These are phyloP conservation scores for Shargacucullia verbasci DNA, from an alignment of 2,888 invertebrate genomes.

Conservation along the genomic window DNA sequence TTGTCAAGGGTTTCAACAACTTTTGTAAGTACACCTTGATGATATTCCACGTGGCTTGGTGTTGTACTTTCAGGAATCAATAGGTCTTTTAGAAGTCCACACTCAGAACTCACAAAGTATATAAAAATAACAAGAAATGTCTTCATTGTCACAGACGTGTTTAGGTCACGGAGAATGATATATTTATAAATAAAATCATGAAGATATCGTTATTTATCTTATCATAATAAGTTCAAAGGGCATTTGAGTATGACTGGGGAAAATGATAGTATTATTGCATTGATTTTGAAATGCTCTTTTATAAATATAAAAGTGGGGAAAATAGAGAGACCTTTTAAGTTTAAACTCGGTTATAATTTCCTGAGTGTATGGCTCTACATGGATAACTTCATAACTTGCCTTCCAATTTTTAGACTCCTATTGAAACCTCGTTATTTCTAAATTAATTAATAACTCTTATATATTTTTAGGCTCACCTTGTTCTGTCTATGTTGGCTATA, in stretches of 20 bases:
- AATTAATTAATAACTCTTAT: too few species aligned
- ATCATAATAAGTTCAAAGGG: conserved; percentile 34
- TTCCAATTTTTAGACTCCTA: too few species aligned
- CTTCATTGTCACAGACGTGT: conserved; percentile 35
- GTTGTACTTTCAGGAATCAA: conserved; percentile 15
- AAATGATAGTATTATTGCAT: conserved; percentile 2
- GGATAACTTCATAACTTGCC: too few species aligned
- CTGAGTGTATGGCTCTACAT: too few species aligned
- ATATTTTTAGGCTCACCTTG: too few species aligned
- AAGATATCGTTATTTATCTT: conserved; percentile 7
- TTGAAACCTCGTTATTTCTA: too few species aligned
- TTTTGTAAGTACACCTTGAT: conserved; percentile 23
- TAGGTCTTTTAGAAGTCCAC: conserved; percentile 25
- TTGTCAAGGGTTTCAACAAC: conserved; percentile 29
- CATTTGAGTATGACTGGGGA: conserved; percentile 31
- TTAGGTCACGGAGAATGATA: conserved; percentile 17
- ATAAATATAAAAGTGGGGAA: too few species aligned
- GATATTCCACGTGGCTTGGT: background rate
- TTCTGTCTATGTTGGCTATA: too few species aligned
- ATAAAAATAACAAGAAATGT: conserved; percentile 19
- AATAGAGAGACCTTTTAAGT: too few species aligned
- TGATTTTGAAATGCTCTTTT: background rate
- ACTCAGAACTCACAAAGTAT: conserved; percentile 29
- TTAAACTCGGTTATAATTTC: too few species aligned
- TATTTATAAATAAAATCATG: conserved; percentile 5